These are phyloP conservation scores for Xyliphius kryptos DNA, from an alignment of 2,113 vertebrate species.

Conservation along the genomic window DNA sequence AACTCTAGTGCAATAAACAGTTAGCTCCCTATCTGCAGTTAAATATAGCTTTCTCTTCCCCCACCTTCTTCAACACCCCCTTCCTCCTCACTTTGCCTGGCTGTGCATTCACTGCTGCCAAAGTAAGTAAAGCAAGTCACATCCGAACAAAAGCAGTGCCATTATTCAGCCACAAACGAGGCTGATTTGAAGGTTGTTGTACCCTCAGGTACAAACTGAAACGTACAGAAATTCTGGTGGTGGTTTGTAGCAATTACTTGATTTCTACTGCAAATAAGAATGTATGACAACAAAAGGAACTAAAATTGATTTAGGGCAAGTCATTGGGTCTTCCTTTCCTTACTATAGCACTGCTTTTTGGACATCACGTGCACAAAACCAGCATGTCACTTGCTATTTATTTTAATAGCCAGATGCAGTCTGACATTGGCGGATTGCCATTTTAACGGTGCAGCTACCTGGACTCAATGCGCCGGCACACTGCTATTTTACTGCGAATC, in stretches of 20 bases:
- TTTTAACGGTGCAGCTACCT: no score
- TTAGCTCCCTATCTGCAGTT: slow-evolving; percentile 20
- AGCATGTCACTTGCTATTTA: no score
- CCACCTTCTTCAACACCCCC: not conserved
- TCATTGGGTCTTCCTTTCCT: no score
- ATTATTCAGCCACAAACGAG: slow-evolving; percentile 22
- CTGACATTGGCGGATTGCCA: no score
- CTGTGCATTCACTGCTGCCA: slow-evolving; percentile 35
- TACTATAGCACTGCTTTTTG: no score
- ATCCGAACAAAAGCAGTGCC: slow-evolving; percentile 27
- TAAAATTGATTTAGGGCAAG: no score
- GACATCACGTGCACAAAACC: no score
- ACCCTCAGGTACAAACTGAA: slow-evolving; percentile 22
- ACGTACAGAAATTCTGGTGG: slow-evolving; percentile 29
- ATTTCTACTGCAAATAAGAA: no score
- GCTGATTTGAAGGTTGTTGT: slow-evolving; percentile 31
- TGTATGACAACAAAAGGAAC: not conserved
- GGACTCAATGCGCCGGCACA: no score
- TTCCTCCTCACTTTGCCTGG: slow-evolving; percentile 26
- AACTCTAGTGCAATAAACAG: slow-evolving; percentile 31
- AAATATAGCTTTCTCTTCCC: slow-evolving; percentile 34
- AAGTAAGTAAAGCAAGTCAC: slow-evolving; percentile 30
- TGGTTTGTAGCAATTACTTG: slow-evolving; percentile 18
- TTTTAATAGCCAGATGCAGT: no score
- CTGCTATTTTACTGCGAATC: no score